Base-by-base conservation (phyloP, 2,797 vertebrate species). In the Malacoctenus gilli region DNA sequence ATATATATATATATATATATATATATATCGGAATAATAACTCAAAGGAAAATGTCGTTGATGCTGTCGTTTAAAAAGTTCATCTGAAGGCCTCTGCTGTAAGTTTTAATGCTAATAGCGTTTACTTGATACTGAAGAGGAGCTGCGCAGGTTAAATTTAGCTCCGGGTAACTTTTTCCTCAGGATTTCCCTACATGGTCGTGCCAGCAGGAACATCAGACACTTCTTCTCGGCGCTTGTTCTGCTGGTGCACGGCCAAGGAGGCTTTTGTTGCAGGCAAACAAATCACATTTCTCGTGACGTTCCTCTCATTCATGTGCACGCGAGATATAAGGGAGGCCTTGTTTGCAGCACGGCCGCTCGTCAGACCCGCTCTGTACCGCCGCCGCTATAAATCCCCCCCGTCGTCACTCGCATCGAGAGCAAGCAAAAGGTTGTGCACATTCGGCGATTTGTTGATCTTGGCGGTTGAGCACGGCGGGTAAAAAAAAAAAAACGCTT, bases 131-230 rank as follows among this genome's bases (percentile, higher is more conserved):
- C 59, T 54, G 54, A 59, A 72, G 67, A 70, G 49, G 64, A 85
- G 51, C 46, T 51, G 15, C 65, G 69, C 48, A 30, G 50, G 77
- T 77, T 88, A 82, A 86, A 80, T 87, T 87, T 89, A 89, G 86
- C 72, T 61, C 72, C 42, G 72, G 28, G 72, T 86, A 79, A 84
- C 75, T 57, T 82, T 85, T 84, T 87, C 71, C 61, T 80, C 72
- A 83, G 87, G 86, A 85, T 84, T 87, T 86, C 87, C 88, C 79
- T 84, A 84, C 75, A 88, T 87, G 86, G 86, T 46, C 16, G 28
- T 69, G 83, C 77, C 87, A 86, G 83, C 75, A 72, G 35, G 82
- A 84, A 80, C 55, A 44, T 68, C 54, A 68, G 47, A 72, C 67
- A 59, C 32, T 75, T 79, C 75, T 74, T 74, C 69, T 80, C 23